Conservation (phyloP, 2,797 vertebrate genomes). For the Paedocypris micromegethes region DNA sequence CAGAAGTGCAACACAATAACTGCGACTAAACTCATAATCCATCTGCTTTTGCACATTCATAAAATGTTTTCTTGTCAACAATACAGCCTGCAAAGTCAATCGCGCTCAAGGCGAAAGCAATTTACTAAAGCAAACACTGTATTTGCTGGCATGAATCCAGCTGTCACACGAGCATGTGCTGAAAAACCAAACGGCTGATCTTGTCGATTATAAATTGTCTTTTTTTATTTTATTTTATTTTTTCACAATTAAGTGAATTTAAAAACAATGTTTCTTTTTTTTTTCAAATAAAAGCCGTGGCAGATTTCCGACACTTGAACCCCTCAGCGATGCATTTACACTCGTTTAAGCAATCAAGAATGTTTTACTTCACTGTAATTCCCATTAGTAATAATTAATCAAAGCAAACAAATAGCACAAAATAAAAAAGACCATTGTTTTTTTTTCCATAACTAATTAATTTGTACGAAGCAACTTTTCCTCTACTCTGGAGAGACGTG, state of each 20-base stretch:
- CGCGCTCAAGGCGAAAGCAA: background rate
- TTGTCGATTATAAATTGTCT: too few species aligned
- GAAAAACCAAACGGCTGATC: too few species aligned
- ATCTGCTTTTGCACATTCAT: background rate
- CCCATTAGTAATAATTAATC: conserved; percentile 71
- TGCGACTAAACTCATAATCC: too few species aligned
- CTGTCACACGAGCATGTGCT: too few species aligned
- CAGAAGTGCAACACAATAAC: too few species aligned
- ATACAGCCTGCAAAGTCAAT: too few species aligned
- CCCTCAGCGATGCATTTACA: conserved; percentile 42
- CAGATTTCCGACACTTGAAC: conserved; percentile 9
- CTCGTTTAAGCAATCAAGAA: conserved; percentile 51
- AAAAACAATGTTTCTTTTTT: too few species aligned
- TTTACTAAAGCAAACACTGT: conserved; percentile 11
- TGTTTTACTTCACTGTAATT: conserved; percentile 56
- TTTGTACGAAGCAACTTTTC: conserved; percentile 65
- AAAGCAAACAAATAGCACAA: conserved; percentile 67
- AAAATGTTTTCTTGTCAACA: background rate
- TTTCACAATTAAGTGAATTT: background rate
- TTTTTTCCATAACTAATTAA: conserved; percentile 72
- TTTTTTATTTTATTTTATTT: background rate
- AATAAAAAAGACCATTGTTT: conserved; percentile 63
- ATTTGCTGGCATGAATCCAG: conserved; percentile 11
- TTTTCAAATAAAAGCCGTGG: background rate
- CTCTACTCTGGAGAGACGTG: conserved; percentile 56